Evolutionary conservation across 1,140 invertebrate genomes (phyloP).

Genomic region (Drosophila simulans): DNA sequence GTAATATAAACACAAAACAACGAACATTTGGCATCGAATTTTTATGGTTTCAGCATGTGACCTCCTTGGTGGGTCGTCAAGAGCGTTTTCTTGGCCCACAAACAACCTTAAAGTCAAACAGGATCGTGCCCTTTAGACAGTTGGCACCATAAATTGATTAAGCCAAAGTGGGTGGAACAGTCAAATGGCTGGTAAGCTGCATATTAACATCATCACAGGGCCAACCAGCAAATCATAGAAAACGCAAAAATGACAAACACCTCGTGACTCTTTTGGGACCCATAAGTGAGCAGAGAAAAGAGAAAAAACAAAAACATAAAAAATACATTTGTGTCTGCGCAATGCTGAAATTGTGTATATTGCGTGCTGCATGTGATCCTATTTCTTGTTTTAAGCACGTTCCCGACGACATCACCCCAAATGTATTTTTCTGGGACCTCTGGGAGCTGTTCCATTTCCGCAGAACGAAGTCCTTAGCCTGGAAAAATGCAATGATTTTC

Average conservation of each 20-base stretch:
- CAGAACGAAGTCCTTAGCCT: conserved; percentile 4
- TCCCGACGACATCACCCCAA: neutral
- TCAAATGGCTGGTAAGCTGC: conserved; percentile 57
- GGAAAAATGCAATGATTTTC: conserved; percentile 32
- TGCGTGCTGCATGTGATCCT: conserved; percentile 19
- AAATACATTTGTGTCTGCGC: conserved; percentile 69
- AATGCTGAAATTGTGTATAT: conserved; percentile 56
- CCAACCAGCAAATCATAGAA: conserved; percentile 41
- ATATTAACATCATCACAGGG: conserved; percentile 61
- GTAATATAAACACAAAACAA: conserved; percentile 3
- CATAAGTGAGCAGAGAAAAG: neutral
- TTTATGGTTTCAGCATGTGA: conserved; percentile 32
- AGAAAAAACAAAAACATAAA: conserved; percentile 55
- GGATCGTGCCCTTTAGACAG: neutral
- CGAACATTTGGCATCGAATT: conserved; percentile 2
- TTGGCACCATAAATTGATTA: conserved; percentile 62
- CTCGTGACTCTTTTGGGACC: conserved; percentile 52
- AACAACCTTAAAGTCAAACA: conserved; percentile 24
- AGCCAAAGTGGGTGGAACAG: conserved; percentile 38
- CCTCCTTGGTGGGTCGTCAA: conserved; percentile 17
- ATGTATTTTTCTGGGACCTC: conserved; percentile 26
- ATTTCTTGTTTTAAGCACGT: conserved; percentile 25
- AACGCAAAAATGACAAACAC: conserved; percentile 27
- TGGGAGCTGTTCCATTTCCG: conserved; percentile 65
- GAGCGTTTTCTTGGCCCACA: conserved; percentile 5